These are phyloP conservation scores for Carabus problematicus DNA, from an alignment of 2,888 invertebrate species.

Conservation along the genomic window DNA sequence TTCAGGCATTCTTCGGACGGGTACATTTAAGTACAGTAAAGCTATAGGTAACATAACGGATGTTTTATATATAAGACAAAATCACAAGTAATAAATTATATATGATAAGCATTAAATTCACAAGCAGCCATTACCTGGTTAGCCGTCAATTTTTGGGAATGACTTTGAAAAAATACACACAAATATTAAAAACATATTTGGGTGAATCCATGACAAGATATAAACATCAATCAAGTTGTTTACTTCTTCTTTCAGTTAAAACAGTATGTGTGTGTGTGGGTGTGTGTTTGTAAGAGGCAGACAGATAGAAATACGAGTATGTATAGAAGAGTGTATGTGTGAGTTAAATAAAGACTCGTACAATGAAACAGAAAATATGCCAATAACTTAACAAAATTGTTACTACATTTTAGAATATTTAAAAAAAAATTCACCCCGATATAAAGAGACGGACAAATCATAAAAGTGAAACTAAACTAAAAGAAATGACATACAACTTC, in stretches of 20 bases:
- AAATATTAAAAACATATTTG: slow-evolving; percentile 42
- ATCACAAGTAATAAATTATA: slow-evolving; percentile 25
- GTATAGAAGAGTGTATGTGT: no score
- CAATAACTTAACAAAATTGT: no score
- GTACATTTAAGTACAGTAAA: slow-evolving; percentile 25
- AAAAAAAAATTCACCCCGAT: no score
- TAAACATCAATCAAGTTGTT: no score
- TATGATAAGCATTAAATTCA: slow-evolving; percentile 26
- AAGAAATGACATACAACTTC: slow-evolving; percentile 6
- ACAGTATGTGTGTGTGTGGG: no score
- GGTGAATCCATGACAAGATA: slow-evolving; percentile 4
- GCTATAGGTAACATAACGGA: slow-evolving; percentile 30
- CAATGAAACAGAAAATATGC: no score
- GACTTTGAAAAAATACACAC: slow-evolving; percentile 43
- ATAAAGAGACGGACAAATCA: not conserved
- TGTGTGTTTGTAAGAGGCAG: no score
- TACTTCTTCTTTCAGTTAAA: no score
- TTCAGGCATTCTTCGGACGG: slow-evolving; percentile 21
- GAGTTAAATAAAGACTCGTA: no score
- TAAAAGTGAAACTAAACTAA: slow-evolving; percentile 7
- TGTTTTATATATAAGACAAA: slow-evolving; percentile 14
- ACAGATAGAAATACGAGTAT: no score
- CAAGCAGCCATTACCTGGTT: slow-evolving; percentile 41
- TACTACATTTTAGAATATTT: no score
- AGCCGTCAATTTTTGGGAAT: slow-evolving; percentile 37